These are phyloP conservation scores for Prinia subflava DNA, from an alignment of 2,113 vertebrate genomes.

Conservation along the genomic window DNA sequence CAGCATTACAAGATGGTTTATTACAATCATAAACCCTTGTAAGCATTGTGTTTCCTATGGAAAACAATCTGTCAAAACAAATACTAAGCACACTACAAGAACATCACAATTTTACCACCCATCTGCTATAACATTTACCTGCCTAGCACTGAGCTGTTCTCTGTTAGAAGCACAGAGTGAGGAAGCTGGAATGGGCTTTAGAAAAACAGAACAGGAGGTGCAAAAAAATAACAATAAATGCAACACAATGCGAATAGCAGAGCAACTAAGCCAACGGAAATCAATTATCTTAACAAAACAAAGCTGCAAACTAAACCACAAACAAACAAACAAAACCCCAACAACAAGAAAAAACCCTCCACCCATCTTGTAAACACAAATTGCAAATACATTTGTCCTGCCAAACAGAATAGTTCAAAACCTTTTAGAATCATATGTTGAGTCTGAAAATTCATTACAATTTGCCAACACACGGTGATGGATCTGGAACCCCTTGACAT, in stretches of 20 bases:
- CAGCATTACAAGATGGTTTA: conserved; percentile 6
- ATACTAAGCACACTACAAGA: not conserved
- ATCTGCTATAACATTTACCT: conserved; percentile 64
- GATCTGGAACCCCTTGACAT: not conserved
- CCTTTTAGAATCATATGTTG: not conserved
- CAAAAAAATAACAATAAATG: not conserved
- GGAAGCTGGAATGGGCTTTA: conserved; percentile 71
- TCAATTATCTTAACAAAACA: not conserved
- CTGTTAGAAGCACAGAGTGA: conserved; percentile 71
- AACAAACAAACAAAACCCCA: not conserved
- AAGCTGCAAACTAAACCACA: not conserved
- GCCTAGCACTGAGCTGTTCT: conserved; percentile 67
- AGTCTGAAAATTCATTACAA: not conserved
- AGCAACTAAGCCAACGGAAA: not conserved
- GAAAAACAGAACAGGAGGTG: conserved; percentile 17
- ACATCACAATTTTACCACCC: conserved; percentile 67
- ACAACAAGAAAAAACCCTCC: not conserved
- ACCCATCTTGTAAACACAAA: not conserved
- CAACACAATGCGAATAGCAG: not conserved
- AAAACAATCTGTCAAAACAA: not conserved
- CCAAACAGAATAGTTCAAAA: conserved; percentile 22
- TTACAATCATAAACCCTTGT: conserved; percentile 7
- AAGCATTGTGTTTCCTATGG: not conserved
- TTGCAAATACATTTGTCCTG: not conserved
- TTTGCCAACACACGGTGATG: conserved; percentile 14